These are phyloP conservation scores for Tachysurus fulvidraco DNA, from an alignment of 2,113 vertebrate species.

Conservation along the genomic window DNA sequence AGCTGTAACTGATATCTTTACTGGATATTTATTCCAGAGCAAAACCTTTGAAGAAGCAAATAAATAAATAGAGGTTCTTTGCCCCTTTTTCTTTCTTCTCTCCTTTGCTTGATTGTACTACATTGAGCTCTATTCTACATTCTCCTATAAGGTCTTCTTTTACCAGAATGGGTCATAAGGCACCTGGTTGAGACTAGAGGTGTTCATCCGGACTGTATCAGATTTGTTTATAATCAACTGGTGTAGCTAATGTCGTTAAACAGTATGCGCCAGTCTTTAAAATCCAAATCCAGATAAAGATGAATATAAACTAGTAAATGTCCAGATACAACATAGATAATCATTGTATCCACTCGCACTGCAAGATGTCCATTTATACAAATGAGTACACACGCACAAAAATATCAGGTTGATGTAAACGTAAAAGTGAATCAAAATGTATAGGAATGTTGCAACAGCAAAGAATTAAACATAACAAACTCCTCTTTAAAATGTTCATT, in stretches of 20 bases:
- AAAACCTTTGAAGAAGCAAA: background rate
- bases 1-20: constrained; percentile 46
- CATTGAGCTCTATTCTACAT: too few species aligned
- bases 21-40: constrained; percentile 26
- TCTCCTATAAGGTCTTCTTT: background rate
- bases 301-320: background rate
- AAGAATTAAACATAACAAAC: background rate
- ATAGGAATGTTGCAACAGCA: background rate
- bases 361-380: background rate
- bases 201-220: background rate
- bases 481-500: background rate
- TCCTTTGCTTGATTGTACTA: background rate
- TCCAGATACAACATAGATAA: background rate
- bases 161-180: background rate
- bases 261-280: background rate
- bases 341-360: background rate
- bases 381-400: background rate
- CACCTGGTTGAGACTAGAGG: background rate
- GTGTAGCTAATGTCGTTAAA: too few species aligned
- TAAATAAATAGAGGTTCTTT: background rate
- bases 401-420: background rate
- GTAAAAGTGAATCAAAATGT: background rate
- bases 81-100: background rate
- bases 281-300: background rate
- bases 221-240: background rate